These are phyloP conservation scores for Cepaea hortensis DNA, from an alignment of 2,888 invertebrate genomes.

Conservation along the genomic window DNA sequence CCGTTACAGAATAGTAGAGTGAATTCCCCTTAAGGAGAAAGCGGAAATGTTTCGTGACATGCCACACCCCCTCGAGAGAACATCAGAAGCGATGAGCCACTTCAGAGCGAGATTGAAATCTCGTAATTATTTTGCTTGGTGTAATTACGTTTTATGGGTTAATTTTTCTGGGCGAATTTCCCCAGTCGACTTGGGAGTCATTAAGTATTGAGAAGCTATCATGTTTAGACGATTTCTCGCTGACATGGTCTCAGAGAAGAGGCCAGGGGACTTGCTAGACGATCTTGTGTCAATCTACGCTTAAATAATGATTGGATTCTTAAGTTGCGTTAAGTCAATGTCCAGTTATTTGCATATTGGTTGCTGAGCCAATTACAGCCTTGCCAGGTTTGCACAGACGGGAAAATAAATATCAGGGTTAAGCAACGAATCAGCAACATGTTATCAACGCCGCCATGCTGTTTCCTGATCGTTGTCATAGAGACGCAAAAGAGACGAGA, in stretches of 20 bases:
- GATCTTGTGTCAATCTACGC: slow-evolving; percentile 40
- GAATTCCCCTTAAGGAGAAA: not conserved
- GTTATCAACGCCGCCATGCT: no score
- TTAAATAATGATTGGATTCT: slow-evolving; percentile 47
- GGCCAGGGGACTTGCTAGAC: slow-evolving; percentile 36
- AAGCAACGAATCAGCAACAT: not conserved
- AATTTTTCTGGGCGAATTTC: slow-evolving; percentile 53
- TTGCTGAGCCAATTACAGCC: slow-evolving; percentile 26
- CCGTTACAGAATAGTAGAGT: not conserved
- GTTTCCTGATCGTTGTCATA: no score
- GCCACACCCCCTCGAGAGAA: slow-evolving; percentile 39
- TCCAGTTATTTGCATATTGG: slow-evolving; percentile 45
- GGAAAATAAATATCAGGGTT: not conserved
- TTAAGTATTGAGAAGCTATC: slow-evolving; percentile 47
- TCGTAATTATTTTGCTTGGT: slow-evolving; percentile 55
- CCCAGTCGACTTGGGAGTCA: slow-evolving; percentile 43
- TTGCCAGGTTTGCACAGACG: not conserved
- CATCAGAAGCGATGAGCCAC: slow-evolving; percentile 48
- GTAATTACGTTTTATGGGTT: slow-evolving; percentile 60
- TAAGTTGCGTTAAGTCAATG: slow-evolving; percentile 40
- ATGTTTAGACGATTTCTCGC: slow-evolving; percentile 34
- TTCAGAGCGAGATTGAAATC: slow-evolving; percentile 56
- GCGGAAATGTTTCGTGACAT: slow-evolving; percentile 38
- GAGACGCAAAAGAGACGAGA: no score
- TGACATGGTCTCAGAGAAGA: slow-evolving; percentile 24